A percentile compares a stretch with the other conserved stretches of the same genome.
Evolutionary conservation across 2,888 invertebrate species (phyloP).

Genomic region (Cosmopolites sordidus): DNA sequence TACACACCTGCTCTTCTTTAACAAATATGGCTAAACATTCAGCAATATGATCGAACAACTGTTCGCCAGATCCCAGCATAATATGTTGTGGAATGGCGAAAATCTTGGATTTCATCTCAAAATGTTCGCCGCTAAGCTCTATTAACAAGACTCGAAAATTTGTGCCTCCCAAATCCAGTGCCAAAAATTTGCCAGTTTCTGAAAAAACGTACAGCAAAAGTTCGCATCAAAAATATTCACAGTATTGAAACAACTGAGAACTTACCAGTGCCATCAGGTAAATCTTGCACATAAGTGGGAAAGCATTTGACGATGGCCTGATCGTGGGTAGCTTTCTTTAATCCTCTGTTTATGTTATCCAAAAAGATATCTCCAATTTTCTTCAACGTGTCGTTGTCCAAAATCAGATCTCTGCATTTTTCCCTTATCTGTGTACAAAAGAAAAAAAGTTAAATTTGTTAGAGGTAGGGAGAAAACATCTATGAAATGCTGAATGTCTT

Average conservation of each 20-base stretch:
- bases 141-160: constrained; percentile 95
- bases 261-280: constrained; percentile 77
- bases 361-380: constrained; percentile 73
- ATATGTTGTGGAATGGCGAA: constrained; percentile 93
- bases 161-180: constrained; percentile 95
- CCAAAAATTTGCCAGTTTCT: constrained; percentile 92
- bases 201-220: constrained; percentile 12
- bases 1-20: constrained; percentile 74
- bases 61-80: constrained; percentile 85
- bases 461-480: no score
- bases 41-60: constrained; percentile 60
- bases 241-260: no score
- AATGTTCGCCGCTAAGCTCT: constrained; percentile 78
- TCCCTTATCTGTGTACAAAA: constrained; percentile 32
- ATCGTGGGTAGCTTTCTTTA: constrained; percentile 71
- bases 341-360: constrained; percentile 73
- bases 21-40: constrained; percentile 89
- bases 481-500: no score
- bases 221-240: no score
- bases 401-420: constrained; percentile 30
- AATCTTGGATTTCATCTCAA: constrained; percentile 96
- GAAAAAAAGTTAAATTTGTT: no score
- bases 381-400: constrained; percentile 73
- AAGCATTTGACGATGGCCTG: constrained; percentile 87
- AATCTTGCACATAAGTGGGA: constrained; percentile 90